A percentile compares a stretch with the other conserved stretches of the same genome.
Conservation (phyloP, 2,888 invertebrate genomes). For the Monoplex corrugatus region DNA sequence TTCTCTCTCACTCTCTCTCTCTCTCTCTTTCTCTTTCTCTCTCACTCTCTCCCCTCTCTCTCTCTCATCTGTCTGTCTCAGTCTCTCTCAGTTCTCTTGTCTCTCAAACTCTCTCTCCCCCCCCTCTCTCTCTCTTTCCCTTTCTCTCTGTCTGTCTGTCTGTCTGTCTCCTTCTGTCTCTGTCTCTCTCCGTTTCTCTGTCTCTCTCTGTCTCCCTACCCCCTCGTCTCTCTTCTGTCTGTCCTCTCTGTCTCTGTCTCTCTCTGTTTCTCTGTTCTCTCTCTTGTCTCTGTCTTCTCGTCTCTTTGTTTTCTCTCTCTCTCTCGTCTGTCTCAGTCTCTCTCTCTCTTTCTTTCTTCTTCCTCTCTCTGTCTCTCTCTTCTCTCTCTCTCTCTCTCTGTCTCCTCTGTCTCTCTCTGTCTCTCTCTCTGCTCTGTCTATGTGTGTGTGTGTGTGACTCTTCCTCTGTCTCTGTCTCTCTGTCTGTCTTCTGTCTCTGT, state of each 20-base stretch:
- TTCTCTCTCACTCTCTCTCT: neutral
- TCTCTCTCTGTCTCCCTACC: neutral
- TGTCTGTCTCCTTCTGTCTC: neutral
- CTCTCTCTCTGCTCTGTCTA: neutral
- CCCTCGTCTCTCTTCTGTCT: neutral
- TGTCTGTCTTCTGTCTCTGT: neutral
- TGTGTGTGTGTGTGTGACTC: neutral
- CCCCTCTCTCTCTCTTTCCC: neutral
- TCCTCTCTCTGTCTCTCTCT: neutral
- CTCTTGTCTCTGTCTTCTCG: neutral
- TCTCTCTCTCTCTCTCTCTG: constrained; percentile 26
- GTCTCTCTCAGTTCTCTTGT: neutral
- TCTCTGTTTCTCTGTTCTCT: neutral
- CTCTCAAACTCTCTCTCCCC: neutral
- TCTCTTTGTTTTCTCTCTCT: neutral
- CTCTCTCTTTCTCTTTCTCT: no score
- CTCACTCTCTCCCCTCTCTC: no score
- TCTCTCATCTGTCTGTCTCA: neutral
- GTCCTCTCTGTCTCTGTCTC: neutral
- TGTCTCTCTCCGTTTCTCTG: no score
- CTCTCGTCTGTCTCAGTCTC: neutral
- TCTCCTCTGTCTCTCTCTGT: neutral
- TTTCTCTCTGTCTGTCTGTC: neutral
- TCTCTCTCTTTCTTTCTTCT: neutral
- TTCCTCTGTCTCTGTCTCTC: neutral